These are phyloP conservation scores for Caenorhabditis auriculariae DNA, from an alignment of 2,888 invertebrate species.

Conservation along the genomic window DNA sequence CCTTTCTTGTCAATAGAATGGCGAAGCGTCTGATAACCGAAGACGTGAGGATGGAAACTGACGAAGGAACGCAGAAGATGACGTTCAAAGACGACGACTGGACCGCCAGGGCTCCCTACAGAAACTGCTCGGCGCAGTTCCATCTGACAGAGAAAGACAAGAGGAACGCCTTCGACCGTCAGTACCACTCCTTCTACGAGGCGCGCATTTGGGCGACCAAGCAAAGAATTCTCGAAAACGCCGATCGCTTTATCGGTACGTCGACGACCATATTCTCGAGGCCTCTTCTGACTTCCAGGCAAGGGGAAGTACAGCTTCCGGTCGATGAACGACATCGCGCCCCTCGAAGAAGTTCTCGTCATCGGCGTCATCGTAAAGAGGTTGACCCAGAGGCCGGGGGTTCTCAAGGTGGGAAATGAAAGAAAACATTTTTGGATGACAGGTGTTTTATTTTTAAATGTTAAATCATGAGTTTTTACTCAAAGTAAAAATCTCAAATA, in stretches of 20 bases:
- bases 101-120: conserved; percentile 9
- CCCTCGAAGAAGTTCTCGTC: conserved; percentile 26
- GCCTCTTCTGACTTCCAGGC: conserved; percentile 8
- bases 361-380: conserved; percentile 41
- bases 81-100: too few species aligned
- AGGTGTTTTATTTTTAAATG: not conserved
- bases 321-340: conserved; percentile 17
- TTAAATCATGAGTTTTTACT: not conserved
- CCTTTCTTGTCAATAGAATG: too few species aligned
- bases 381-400: conserved; percentile 30
- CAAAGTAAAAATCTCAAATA: not conserved
- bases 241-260: conserved; percentile 22
- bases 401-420: conserved; percentile 23
- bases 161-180: conserved; percentile 1
- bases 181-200: conserved; percentile 3
- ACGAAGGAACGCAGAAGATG: too few species aligned
- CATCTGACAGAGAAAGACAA: conserved; percentile 18
- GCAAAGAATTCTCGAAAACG: conserved; percentile 22
- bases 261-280: not conserved
- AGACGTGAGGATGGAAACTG: too few species aligned
- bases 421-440: not conserved
- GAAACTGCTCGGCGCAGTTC: conserved; percentile 19
- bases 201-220: conserved; percentile 12
- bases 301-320: conserved; percentile 14
- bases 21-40: too few species aligned